Evolutionary conservation across 2,797 vertebrate genomes (phyloP), one percentile per base, ranked within the genome.

Genomic region (Sebastes minor): DNA sequence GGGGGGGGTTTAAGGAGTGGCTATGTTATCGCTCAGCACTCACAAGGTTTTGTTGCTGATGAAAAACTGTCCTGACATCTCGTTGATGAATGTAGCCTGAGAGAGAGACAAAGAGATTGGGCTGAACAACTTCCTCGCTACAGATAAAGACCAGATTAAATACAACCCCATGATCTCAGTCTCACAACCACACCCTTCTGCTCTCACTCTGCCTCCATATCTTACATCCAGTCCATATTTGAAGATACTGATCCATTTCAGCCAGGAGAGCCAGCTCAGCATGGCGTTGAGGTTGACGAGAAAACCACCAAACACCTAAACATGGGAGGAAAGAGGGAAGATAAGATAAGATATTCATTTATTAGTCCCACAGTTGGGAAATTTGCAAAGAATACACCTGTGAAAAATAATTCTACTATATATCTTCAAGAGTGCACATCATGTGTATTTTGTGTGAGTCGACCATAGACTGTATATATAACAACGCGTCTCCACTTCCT

Each of bases 221-320:
- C 94, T 92, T 91, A 95, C 96, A 72, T 97, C 85, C 57, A 97
- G 57, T 75, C 96, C 96, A 46, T 97, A 97, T 90, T 33, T 93
- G 90, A 96, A 97, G 88, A 97, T 95, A 77, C 96, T 96, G 87
- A 94, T 62, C 96, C 96, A 97, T 81, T 95, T 90, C 78, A 97
- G 84, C 96, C 96, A 96, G 22, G 96, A 95, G 10, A 96, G 91
- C 96, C 96, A 96, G 81, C 8, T 94, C 80, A 97, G 91, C 96
- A 97, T 96, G 65, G 83, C n/a, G 42, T 96, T 96, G 32, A 96
- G 95, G 76, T 96, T 95, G 62, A 96, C 96, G 9, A 97, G 91
- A 84, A 73, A 97, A 12, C 96, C 96, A 8, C 96, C 96, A 78
- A 97, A 97, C 3, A 97, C 96, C 96, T 97, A 33, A n/a, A 56